Base-by-base conservation (phyloP, 2,888 invertebrate genomes). In the Hedya salicella region DNA sequence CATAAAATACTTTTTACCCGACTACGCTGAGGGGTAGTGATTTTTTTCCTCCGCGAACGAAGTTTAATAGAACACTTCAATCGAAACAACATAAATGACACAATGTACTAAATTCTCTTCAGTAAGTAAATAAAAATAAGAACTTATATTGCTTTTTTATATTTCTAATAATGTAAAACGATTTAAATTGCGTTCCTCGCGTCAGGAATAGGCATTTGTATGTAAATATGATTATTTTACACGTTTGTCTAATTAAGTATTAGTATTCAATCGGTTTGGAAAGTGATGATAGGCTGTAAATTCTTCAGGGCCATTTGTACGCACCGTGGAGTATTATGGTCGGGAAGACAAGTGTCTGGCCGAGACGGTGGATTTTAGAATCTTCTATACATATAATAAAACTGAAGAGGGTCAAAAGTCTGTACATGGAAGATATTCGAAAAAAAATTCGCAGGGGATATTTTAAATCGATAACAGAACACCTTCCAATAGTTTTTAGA, bases 201-300 rank as follows among this genome's bases (percentile, higher is more conserved):
- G 30, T 32, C 44, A 32, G 30, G 17, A 57, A 57, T 57, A 32
- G 8, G 32, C 30, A 46, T 57, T 57, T 57, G 32, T 46, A 57
- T 57, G 57, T 46, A 46, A 57, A 57, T 57, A 4, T 13, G 44
- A 44, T 57, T 57, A 57, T 46, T 57, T 57, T 57, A 57, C 57
- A 57, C 57, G 44, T 19, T 6, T 32, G 8, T n/a, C 57, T 46
- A 57, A 57, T 57, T 57, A 57, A 46, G 14, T 57, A 57, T 57
- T 57, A 57, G 44, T 46, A 57, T 57, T 57, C 57, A 46, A 57
- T 57, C 44, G 44, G 9, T 57, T 46, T 19, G 32, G 57, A 57
- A 57, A 57, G 57, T 57, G 57, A 57, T 57, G 44, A 57, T 46
- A 32, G 46, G 32, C 13, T 30, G 57, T 57, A 57, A 32, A 57